These are phyloP conservation scores for Prionchulus punctatus DNA, from an alignment of 2,888 invertebrate species.

Conservation along the genomic window DNA sequence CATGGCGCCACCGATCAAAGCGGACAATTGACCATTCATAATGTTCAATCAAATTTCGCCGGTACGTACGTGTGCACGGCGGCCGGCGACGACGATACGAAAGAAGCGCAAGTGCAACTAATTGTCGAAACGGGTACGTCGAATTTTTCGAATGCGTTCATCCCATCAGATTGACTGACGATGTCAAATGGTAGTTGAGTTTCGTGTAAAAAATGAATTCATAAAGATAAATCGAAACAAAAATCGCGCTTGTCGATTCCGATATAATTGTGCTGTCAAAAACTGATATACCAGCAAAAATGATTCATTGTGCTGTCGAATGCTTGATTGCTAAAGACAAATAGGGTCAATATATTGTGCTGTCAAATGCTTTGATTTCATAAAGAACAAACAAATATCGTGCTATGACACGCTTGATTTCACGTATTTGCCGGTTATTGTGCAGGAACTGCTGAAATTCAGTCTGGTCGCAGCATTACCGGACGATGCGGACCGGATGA, in stretches of 20 bases:
- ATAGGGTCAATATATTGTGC: too few species aligned
- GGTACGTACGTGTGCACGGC: constrained; percentile 28
- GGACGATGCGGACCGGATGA: constrained; percentile 46
- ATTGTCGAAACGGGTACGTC: constrained; percentile 24
- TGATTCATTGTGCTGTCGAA: too few species aligned
- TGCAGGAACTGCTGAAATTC: not conserved
- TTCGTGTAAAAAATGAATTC: not conserved
- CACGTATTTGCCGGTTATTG: not conserved
- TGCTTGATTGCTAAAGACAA: too few species aligned
- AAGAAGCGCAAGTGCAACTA: constrained; percentile 22
- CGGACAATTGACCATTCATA: constrained; percentile 21
- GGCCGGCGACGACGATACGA: constrained; percentile 16
- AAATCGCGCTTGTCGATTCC: too few species aligned
- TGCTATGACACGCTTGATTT: not conserved
- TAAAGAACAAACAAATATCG: too few species aligned
- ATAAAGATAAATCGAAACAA: not conserved
- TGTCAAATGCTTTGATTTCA: too few species aligned
- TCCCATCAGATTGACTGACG: not conserved
- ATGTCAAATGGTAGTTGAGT: not conserved
- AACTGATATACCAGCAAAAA: too few species aligned
- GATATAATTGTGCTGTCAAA: too few species aligned
- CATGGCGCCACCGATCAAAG: constrained; percentile 18
- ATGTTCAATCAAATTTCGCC: constrained; percentile 19
- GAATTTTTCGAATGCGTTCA: not conserved
- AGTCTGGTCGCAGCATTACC: constrained; percentile 1